Conservation (phyloP, 2,888 invertebrate genomes). For the Alitta virens region DNA sequence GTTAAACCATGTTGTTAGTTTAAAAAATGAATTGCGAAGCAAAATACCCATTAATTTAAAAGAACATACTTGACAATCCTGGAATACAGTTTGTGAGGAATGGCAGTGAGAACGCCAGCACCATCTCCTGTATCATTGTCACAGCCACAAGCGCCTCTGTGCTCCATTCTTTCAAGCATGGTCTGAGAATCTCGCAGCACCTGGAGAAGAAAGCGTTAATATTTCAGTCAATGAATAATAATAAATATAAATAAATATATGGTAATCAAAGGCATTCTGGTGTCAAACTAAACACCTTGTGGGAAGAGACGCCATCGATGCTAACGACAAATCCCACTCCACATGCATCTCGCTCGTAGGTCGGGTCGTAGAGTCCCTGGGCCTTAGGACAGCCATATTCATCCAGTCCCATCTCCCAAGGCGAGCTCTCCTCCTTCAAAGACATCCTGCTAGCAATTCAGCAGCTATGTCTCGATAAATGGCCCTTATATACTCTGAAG, state of each 20-base stretch:
- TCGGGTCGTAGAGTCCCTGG: slow-evolving; percentile 86
- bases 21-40: background rate
- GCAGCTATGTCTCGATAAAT: too few species aligned
- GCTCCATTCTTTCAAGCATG: slow-evolving; percentile 91
- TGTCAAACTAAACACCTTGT: slow-evolving; percentile 64
- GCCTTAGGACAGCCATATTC: slow-evolving; percentile 32
- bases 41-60: background rate
- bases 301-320: slow-evolving; percentile 90
- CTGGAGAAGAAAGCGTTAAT: slow-evolving; percentile 60
- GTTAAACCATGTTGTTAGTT: too few species aligned
- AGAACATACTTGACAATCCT: slow-evolving; percentile 57
- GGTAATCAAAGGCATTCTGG: too few species aligned
- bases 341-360: slow-evolving; percentile 93
- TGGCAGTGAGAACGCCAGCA: slow-evolving; percentile 93
- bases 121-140: slow-evolving; percentile 99
- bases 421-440: too few species aligned
- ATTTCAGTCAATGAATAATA: background rate
- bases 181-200: slow-evolving; percentile 94
- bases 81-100: slow-evolving; percentile 91
- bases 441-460: too few species aligned
- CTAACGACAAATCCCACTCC: slow-evolving; percentile 99
- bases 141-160: slow-evolving; percentile 97
- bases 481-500: too few species aligned
- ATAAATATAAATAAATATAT: background rate
- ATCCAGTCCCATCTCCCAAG: too few species aligned